Conservation (phyloP, 2,888 invertebrate species). For the Meliscaeva auricollis region DNA sequence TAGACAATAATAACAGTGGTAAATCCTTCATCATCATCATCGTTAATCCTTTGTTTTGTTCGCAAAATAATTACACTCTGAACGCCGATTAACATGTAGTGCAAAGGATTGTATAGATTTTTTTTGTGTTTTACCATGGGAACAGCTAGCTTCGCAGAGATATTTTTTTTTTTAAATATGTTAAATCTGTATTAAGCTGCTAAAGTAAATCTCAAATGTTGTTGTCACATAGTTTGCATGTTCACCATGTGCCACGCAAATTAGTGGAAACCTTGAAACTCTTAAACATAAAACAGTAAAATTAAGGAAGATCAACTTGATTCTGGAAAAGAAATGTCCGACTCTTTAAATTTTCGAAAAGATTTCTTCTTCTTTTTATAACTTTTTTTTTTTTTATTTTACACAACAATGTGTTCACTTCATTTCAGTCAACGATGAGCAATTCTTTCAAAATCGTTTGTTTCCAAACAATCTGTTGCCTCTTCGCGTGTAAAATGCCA, state of each 20-base stretch:
- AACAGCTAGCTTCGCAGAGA: slow-evolving; percentile 2
- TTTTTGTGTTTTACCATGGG: slow-evolving; percentile 34
- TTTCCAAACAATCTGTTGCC: slow-evolving; percentile 71
- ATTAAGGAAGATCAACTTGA: no score
- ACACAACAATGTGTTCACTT: slow-evolving; percentile 38
- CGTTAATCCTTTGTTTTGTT: slow-evolving; percentile 67
- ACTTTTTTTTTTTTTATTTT: slow-evolving; percentile 7
- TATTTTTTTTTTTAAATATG: not conserved
- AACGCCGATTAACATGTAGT: slow-evolving; percentile 66
- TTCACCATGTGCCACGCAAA: no score
- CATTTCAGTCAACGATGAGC: slow-evolving; percentile 30
- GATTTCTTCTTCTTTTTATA: not conserved
- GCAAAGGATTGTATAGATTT: slow-evolving; percentile 18
- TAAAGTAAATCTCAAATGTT: no score
- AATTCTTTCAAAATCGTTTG: slow-evolving; percentile 6
- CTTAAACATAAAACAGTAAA: no score
- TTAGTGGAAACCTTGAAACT: no score
- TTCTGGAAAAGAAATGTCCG: no score
- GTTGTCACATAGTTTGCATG: no score
- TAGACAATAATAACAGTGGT: slow-evolving; percentile 44
- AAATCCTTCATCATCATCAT: slow-evolving; percentile 63
- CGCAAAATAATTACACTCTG: slow-evolving; percentile 69
- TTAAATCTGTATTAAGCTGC: no score
- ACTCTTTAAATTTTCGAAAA: not conserved
- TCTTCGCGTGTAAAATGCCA: slow-evolving; percentile 48